Evolutionary conservation across 1,140 invertebrate species (phyloP).

Genomic region (Drosophila bifasciata): DNA sequence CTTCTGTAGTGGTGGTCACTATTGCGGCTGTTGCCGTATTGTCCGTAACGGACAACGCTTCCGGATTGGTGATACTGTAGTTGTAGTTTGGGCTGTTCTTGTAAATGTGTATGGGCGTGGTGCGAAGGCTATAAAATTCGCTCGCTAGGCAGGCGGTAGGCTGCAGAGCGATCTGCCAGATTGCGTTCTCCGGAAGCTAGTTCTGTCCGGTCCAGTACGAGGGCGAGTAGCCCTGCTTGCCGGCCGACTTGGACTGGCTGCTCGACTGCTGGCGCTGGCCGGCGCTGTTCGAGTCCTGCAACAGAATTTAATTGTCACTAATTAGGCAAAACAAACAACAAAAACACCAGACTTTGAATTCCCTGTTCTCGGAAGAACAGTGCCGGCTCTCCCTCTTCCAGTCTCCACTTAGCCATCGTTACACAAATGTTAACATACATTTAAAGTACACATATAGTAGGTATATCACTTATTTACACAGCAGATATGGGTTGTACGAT

Average conservation of each 20-base stretch:
- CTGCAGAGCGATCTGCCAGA: slow-evolving; percentile 69
- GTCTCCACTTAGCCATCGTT: slow-evolving; percentile 35
- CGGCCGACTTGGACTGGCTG: slow-evolving; percentile 88
- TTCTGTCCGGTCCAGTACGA: slow-evolving; percentile 87
- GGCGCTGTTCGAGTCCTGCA: slow-evolving; percentile 88
- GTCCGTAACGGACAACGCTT: slow-evolving; percentile 50
- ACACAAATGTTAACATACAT: slow-evolving; percentile 37
- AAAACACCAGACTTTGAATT: slow-evolving; percentile 9
- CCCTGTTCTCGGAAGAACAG: slow-evolving; percentile 8
- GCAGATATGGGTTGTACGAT: slow-evolving; percentile 5
- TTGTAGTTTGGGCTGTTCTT: slow-evolving; percentile 58
- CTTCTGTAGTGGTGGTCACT: slow-evolving; percentile 38
- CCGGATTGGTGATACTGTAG: slow-evolving; percentile 47
- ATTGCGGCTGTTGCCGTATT: slow-evolving; percentile 27
- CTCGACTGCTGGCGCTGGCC: slow-evolving; percentile 88
- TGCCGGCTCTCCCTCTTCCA: slow-evolving; percentile 16
- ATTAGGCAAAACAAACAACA: neutral
- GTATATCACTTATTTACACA: slow-evolving; percentile 27
- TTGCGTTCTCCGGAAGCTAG: slow-evolving; percentile 84
- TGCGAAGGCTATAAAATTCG: slow-evolving; percentile 67
- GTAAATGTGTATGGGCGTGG: slow-evolving; percentile 64
- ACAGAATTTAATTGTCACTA: slow-evolving; percentile 19
- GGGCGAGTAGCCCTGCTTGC: slow-evolving; percentile 87
- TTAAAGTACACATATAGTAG: slow-evolving; percentile 25
- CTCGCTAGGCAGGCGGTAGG: slow-evolving; percentile 44